Percentiles rank a stretch among this genome's conserved stretches.
These are phyloP conservation scores for Cantharis flavilabris DNA, from an alignment of 2,888 invertebrate genomes.

Conservation along the genomic window DNA sequence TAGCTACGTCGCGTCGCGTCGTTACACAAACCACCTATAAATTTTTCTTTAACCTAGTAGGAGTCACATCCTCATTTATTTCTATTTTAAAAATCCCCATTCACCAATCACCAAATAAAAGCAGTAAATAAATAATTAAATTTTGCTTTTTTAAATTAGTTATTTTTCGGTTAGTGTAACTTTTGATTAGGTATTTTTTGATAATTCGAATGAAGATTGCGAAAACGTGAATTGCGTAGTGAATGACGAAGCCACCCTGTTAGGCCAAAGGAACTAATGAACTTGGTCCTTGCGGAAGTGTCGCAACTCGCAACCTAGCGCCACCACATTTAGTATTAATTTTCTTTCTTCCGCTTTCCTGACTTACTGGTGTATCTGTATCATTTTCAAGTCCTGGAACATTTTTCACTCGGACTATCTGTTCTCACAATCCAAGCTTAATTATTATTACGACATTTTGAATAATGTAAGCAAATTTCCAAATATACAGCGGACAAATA, in stretches of 20 bases:
- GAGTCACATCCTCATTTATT: neutral
- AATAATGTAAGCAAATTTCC: conserved; percentile 3
- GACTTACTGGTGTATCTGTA: conserved; percentile 24
- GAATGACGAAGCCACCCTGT: conserved; percentile 14
- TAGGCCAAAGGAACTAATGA: conserved; percentile 22
- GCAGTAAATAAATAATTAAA: neutral
- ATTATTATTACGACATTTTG: conserved; percentile 16
- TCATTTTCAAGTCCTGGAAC: conserved; percentile 23
- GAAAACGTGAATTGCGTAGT: conserved; percentile 20
- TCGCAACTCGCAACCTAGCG: conserved; percentile 23
- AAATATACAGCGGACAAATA: neutral
- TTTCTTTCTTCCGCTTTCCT: conserved; percentile 31
- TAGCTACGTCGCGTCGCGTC: neutral
- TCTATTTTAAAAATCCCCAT: neutral
- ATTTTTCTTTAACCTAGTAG: neutral
- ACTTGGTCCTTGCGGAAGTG: conserved; percentile 23
- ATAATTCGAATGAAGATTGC: conserved; percentile 14
- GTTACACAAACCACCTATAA: neutral
- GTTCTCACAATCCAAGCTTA: conserved; percentile 16
- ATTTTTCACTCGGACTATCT: conserved; percentile 26
- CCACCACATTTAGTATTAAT: conserved; percentile 30
- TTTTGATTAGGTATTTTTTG: neutral
- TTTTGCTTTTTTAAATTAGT: neutral
- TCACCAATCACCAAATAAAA: neutral
- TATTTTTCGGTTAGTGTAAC: neutral